Base-by-base conservation (phyloP, 2,888 invertebrate species). In the Hirtodrosophila histrioides region DNA sequence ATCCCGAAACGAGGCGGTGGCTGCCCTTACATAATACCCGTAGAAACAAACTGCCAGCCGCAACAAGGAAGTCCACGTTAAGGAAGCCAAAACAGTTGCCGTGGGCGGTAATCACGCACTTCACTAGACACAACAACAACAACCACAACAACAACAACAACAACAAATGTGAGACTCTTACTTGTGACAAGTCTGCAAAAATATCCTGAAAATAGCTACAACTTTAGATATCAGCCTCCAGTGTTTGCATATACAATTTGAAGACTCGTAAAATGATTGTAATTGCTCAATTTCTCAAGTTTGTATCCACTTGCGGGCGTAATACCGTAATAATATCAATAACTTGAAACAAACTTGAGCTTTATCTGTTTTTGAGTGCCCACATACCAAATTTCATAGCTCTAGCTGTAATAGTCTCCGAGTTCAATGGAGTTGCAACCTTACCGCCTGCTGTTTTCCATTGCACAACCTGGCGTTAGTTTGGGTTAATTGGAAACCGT, bases 1-100 rank as follows among this genome's bases (percentile, higher is more conserved):
- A 72, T 48, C 58, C 73, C 72, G 53, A 73, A 73, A 57, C 64
- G 43, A 60, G 64, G 63, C 68, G 56, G 62, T 53, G 54, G 51
- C 72, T 55, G 73, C 73, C 73, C 74, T 73, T 73, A 73, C 61
- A 73, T 73, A 73, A 73, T 40, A 17, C 11, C 17, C 33, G 37
- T 37, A 44, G 37, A 50, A 65, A 51, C 57, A 58, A 48, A 55
- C 65, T 60, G 54, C 35, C 43, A 17, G 62, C 67, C 44, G 17
- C 58, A 60, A 41, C 64, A 53, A 61, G 61, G 61, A 61, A 61
- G 61, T 55, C 60, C 44, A 29, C 55, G 50, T 65, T 44, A 43
- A 62, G 65, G 65, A 65, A 65, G 65, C 63, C 63, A 62, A 33
- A 24, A 49, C 9, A 39, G 33, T 23, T 31, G 17, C 58, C n/a